Conservation (phyloP, 2,113 vertebrate species). For the Menura novaehollandiae region DNA sequence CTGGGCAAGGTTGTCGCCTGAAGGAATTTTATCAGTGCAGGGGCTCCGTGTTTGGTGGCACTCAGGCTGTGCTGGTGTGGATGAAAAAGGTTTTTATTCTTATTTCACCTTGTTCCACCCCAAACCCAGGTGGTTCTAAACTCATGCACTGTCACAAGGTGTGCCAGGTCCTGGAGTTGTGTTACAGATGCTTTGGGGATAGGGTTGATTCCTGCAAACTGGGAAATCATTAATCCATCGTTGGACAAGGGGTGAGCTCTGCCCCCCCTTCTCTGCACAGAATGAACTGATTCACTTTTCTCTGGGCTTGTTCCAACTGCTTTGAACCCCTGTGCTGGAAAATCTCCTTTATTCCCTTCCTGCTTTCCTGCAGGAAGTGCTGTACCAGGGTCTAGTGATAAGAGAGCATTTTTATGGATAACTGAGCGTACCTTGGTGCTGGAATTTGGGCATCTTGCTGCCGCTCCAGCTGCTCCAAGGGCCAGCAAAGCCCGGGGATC, state of each 20-base stretch:
- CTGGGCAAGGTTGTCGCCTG: neutral
- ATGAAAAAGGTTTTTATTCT: neutral
- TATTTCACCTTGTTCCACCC: neutral
- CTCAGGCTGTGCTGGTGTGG: too few species aligned
- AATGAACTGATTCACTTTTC: neutral
- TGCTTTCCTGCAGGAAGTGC: neutral
- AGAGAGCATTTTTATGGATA: accelerated
- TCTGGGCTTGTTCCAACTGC: neutral
- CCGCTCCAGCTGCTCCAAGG: neutral
- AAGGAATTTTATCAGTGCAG: neutral
- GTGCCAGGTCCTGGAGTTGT: neutral
- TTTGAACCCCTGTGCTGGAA: neutral
- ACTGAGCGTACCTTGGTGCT: accelerated
- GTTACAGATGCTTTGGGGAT: neutral
- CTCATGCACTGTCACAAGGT: accelerated
- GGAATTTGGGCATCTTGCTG: neutral
- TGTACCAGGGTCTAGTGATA: accelerated
- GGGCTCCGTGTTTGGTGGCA: neutral
- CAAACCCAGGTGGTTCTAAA: neutral
- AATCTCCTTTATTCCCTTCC: neutral
- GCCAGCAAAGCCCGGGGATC: neutral
- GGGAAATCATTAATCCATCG: neutral
- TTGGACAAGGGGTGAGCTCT: neutral
- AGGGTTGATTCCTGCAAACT: neutral
- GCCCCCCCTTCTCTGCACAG: neutral